A percentile compares a stretch with the other conserved stretches of the same genome.
phyloP scores from a whole-genome alignment of 2,888 invertebrate species.

The Erannis defoliaria region DNA sequence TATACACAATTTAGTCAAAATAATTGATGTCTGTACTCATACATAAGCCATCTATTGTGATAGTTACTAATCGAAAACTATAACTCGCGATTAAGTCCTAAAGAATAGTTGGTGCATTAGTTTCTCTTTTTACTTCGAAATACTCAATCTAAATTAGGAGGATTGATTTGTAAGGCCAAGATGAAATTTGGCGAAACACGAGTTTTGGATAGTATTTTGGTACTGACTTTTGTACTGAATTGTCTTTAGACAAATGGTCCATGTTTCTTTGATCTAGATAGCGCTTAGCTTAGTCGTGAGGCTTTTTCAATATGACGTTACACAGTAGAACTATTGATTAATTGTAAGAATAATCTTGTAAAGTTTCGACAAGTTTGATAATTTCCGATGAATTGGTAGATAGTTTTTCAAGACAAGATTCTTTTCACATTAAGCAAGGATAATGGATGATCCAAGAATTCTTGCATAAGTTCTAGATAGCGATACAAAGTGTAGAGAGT shows the following conservation, averaged over 20 bases:
- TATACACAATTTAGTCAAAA: slow-evolving; percentile 47
- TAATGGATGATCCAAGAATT: slow-evolving; percentile 70
- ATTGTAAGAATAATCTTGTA: slow-evolving; percentile 70
- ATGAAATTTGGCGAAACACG: slow-evolving; percentile 30
- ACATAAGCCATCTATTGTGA: slow-evolving; percentile 51
- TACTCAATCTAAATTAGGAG: slow-evolving; percentile 33
- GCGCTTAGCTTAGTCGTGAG: slow-evolving; percentile 76
- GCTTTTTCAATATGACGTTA: slow-evolving; percentile 67
- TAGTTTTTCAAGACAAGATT: slow-evolving; percentile 39
- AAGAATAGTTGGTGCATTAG: slow-evolving; percentile 39
- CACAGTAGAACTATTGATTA: slow-evolving; percentile 66
- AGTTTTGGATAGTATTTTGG: slow-evolving; percentile 78
- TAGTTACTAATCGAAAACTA: slow-evolving; percentile 50
- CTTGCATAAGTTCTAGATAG: slow-evolving; percentile 75
- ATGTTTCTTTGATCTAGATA: slow-evolving; percentile 71
- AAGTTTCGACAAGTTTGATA: slow-evolving; percentile 68
- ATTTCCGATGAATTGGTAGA: slow-evolving; percentile 39
- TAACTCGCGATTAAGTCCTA: slow-evolving; percentile 49
- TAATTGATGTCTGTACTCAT: slow-evolving; percentile 33
- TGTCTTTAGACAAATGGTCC: slow-evolving; percentile 77
- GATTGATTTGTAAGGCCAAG: slow-evolving; percentile 30
- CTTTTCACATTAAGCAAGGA: slow-evolving; percentile 24
- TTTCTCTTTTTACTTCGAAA: slow-evolving; percentile 32
- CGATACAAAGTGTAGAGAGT: slow-evolving; percentile 36
- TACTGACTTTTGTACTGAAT: slow-evolving; percentile 80